phyloP scores from a whole-genome alignment of 2,888 invertebrate genomes.

The Calameuta idolon region DNA sequence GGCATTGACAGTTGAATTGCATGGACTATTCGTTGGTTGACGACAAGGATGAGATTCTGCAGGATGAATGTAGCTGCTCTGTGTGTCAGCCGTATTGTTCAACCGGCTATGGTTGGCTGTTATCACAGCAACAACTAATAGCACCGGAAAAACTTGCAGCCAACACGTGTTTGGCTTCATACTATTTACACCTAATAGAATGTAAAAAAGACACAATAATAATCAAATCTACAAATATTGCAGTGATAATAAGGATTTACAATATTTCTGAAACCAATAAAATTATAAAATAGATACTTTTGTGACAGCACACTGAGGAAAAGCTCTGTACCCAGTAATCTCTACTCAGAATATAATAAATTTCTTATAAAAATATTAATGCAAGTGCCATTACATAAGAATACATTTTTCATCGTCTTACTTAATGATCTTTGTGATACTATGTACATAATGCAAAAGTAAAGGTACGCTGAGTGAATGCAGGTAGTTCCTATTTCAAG shows the following conservation, averaged over 20 bases:
- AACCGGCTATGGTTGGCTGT: conserved; percentile 26
- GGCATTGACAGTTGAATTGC: conserved; percentile 32
- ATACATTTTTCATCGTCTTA: neutral
- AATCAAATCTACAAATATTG: neutral
- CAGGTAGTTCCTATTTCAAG: neutral
- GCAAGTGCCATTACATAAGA: neutral
- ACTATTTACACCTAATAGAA: conserved; percentile 35
- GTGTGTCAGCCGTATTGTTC: conserved; percentile 5
- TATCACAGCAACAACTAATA: conserved; percentile 37
- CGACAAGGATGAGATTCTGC: conserved; percentile 13
- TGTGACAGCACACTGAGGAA: too few species aligned
- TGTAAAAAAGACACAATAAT: neutral
- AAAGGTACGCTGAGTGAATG: neutral
- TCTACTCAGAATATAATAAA: neutral
- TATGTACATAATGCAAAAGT: neutral
- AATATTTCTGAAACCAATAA: neutral
- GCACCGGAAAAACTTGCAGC: conserved; percentile 40
- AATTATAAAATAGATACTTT: neutral
- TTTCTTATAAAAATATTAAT: neutral
- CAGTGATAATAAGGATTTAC: neutral
- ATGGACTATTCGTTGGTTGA: conserved; percentile 18
- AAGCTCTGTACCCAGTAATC: too few species aligned
- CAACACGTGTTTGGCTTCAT: conserved; percentile 54
- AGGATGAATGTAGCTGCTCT: neutral
- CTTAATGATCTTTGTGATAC: neutral